phyloP scores from a whole-genome alignment of 2,888 invertebrate species.

The Cactoblastis cactorum region DNA sequence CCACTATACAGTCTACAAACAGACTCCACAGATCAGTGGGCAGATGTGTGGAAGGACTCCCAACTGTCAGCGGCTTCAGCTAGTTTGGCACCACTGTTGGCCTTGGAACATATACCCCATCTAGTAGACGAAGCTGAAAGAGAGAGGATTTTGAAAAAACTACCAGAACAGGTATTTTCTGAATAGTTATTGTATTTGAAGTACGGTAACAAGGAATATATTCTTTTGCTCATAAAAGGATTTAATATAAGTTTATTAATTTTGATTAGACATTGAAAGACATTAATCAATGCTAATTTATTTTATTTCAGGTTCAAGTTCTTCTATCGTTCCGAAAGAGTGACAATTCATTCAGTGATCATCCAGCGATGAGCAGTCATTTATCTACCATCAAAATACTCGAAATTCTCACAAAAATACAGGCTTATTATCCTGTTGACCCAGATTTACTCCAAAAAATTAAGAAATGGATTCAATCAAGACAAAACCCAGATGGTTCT shows the following conservation, averaged over 20 bases:
- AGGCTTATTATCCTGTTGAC: conserved; percentile 81
- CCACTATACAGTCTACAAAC: conserved; percentile 66
- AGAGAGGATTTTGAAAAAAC: conserved; percentile 67
- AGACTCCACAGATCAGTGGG: conserved; percentile 60
- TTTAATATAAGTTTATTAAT: no score
- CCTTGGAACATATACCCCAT: conserved; percentile 75
- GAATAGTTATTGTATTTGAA: background rate
- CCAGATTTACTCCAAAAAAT: conserved; percentile 79
- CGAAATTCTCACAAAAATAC: conserved; percentile 80
- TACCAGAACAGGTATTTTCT: conserved; percentile 74
- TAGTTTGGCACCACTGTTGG: conserved; percentile 77
- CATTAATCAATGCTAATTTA: background rate
- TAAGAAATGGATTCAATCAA: conserved; percentile 80
- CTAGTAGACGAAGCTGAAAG: conserved; percentile 73
- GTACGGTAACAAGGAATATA: no score
- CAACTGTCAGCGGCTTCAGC: conserved; percentile 77
- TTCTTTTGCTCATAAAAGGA: no score
- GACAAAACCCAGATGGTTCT: conserved; percentile 81
- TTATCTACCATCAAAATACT: conserved; percentile 79
- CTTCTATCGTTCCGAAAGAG: conserved; percentile 81
- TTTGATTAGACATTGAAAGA: no score
- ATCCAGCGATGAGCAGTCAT: conserved; percentile 81
- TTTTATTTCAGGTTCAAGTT: conserved; percentile 75
- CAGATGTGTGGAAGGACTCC: conserved; percentile 69
- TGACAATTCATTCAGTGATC: conserved; percentile 84